phyloP scores from a whole-genome alignment of 35 echinoderm and acorn worm genomes.

The Antedon bifida region DNA sequence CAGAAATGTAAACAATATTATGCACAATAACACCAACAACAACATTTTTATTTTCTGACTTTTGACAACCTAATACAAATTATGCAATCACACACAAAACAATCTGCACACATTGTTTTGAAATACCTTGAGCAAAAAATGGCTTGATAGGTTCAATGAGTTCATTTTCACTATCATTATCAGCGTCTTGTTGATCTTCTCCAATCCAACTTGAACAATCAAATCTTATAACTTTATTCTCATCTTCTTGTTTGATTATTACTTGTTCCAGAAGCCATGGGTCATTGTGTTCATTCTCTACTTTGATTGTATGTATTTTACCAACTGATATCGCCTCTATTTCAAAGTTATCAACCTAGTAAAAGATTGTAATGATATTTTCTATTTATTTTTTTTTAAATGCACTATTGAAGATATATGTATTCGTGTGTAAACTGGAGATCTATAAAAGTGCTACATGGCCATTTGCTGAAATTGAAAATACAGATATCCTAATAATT shows the following conservation, averaged over 20 bases:
- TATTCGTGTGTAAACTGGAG: no score
- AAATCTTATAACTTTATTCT: constrained; percentile 4
- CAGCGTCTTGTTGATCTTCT: background rate
- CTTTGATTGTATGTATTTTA: constrained; percentile 8
- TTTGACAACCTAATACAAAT: no score
- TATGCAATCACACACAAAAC: no score
- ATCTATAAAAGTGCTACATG: no score
- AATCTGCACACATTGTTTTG: no score
- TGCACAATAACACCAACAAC: no score
- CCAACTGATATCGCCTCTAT: constrained; percentile 21
- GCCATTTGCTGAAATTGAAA: no score
- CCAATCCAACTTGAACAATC: constrained; percentile 23
- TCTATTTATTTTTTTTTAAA: background rate
- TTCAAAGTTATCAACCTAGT: constrained; percentile 24
- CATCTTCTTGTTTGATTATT: background rate
- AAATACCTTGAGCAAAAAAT: background rate
- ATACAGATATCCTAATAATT: no score
- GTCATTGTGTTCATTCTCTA: constrained; percentile 17
- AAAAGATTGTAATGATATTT: background rate
- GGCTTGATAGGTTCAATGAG: background rate
- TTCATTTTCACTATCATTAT: constrained; percentile 3
- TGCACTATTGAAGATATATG: no score
- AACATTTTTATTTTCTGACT: no score
- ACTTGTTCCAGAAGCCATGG: constrained; percentile 26
- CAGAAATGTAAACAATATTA: no score